Evolutionary conservation across 1,140 invertebrate species (phyloP).

Genomic region (Nomia melanderi): DNA sequence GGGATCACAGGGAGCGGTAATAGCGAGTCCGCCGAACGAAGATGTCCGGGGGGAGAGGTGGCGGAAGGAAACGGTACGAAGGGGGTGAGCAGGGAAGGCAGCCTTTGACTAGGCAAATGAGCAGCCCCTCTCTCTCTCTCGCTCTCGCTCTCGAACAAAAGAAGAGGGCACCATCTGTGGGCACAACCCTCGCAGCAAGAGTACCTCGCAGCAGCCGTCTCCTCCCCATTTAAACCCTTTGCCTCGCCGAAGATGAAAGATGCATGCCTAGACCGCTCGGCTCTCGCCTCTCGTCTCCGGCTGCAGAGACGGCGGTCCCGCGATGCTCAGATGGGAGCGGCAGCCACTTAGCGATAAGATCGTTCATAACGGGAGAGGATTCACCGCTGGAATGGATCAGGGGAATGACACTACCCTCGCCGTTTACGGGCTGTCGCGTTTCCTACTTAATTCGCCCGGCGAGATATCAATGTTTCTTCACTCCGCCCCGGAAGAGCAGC

Average conservation of each 20-base stretch:
- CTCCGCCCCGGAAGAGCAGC: background rate
- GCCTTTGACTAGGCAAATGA: conserved; percentile 63
- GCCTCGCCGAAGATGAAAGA: conserved; percentile 50
- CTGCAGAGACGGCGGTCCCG: background rate
- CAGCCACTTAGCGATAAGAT: conserved; percentile 48
- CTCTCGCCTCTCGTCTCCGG: background rate
- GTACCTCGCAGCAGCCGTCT: conserved; percentile 18
- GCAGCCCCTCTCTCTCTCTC: conserved; percentile 38
- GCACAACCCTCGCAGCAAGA: conserved; percentile 29
- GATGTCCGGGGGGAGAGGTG: conserved; percentile 17
- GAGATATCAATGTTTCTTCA: no score
- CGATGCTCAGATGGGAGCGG: conserved; percentile 15
- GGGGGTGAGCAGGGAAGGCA: no score
- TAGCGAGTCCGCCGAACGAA: conserved; percentile 11
- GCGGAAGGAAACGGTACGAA: background rate
- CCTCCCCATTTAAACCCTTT: conserved; percentile 42
- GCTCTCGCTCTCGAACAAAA: conserved; percentile 44
- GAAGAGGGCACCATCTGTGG: conserved; percentile 41
- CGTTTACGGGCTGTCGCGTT: background rate
- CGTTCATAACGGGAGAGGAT: conserved; percentile 20
- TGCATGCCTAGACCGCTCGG: conserved; percentile 36
- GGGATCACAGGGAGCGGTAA: conserved; percentile 25
- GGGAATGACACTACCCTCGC: conserved; percentile 7
- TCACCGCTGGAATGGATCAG: conserved; percentile 29
- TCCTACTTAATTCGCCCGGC: background rate